These are phyloP conservation scores for Cyrtorhinus lividipennis DNA, from an alignment of 1,140 invertebrate genomes.

Conservation along the genomic window DNA sequence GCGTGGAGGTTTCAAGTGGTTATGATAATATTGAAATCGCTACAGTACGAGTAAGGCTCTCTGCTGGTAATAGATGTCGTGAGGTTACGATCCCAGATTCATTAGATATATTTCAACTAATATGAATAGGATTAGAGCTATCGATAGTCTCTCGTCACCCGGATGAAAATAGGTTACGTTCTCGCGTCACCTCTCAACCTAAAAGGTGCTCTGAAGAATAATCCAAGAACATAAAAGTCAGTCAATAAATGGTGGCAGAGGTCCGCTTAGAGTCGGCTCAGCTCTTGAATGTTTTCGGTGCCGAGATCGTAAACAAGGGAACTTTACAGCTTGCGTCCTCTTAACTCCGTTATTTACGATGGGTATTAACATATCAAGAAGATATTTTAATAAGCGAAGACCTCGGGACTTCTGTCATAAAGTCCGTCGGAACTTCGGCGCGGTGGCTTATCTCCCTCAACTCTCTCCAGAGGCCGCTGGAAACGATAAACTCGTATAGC, in stretches of 20 bases:
- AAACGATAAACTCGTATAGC: not conserved
- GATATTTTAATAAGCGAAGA: slow-evolving; percentile 15
- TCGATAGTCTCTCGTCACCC: no score
- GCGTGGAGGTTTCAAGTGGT: no score
- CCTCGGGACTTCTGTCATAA: slow-evolving; percentile 11
- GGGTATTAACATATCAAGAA: slow-evolving; percentile 16
- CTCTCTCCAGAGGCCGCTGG: not conserved
- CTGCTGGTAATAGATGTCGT: no score
- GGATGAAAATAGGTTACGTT: not conserved
- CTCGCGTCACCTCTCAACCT: not conserved
- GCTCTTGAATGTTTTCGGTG: slow-evolving; percentile 4
- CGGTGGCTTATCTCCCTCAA: slow-evolving; percentile 9
- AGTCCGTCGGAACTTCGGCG: not conserved
- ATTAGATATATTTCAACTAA: no score
- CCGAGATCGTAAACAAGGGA: slow-evolving; percentile 7
- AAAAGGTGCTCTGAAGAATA: slow-evolving; percentile 3
- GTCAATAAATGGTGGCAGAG: slow-evolving; percentile 10
- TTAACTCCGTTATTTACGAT: slow-evolving; percentile 15
- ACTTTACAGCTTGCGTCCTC: not conserved
- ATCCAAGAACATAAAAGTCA: not conserved
- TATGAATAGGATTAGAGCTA: no score
- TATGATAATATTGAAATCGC: no score
- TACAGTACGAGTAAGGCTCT: no score
- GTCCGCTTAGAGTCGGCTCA: slow-evolving; percentile 1
- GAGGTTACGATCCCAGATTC: no score